phyloP scores from a whole-genome alignment of 2,888 invertebrate genomes.

The Lamellibrachia satsuma region DNA sequence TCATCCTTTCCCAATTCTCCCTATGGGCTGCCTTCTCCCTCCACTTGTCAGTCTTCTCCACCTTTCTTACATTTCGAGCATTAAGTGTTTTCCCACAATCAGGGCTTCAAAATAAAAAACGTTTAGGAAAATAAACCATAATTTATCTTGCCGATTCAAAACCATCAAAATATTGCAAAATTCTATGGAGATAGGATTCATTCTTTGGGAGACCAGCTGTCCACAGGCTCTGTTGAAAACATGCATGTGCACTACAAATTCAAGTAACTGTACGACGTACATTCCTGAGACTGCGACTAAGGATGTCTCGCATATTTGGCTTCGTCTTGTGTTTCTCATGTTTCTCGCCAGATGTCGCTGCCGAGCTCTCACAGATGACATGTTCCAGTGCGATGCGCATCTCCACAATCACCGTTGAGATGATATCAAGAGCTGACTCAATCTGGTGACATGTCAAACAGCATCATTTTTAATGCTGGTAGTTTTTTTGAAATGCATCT shows the following conservation, averaged over 20 bases:
- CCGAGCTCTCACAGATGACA: constrained; percentile 67
- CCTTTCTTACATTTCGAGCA: background rate
- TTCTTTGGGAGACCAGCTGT: background rate
- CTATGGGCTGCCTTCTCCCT: no score
- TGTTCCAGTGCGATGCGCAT: constrained; percentile 73
- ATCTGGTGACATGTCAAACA: constrained; percentile 66
- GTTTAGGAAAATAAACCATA: background rate
- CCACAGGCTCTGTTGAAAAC: background rate
- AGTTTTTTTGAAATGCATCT: no score
- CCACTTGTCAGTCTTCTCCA: no score
- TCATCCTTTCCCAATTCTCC: no score
- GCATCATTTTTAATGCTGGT: background rate
- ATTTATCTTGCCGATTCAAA: no score
- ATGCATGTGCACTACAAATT: background rate
- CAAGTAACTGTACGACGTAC: constrained; percentile 48
- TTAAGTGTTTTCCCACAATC: background rate
- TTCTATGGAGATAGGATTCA: background rate
- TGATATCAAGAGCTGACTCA: constrained; percentile 72
- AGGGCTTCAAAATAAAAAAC: background rate
- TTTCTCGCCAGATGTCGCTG: constrained; percentile 41
- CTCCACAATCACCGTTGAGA: constrained; percentile 72
- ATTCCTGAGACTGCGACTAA: constrained; percentile 66
- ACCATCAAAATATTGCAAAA: no score
- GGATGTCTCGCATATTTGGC: constrained; percentile 60
- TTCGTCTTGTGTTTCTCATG: constrained; percentile 49